Evolutionary conservation across 2,888 invertebrate genomes (phyloP), one percentile per base, ranked within the genome.

Genomic region (Disparrhopalites patrizii): DNA sequence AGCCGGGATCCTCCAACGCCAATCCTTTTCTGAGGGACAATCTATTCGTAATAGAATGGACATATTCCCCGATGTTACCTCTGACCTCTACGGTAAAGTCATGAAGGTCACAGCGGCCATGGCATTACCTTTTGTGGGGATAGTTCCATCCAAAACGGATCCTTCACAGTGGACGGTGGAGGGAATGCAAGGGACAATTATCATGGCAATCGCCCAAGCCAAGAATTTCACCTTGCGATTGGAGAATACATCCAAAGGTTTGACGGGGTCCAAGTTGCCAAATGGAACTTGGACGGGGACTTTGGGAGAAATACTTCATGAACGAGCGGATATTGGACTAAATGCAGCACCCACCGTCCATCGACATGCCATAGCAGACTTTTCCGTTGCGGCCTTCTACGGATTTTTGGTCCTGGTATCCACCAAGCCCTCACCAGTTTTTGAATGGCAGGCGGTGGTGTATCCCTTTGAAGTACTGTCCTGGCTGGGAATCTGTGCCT

Each of bases 251-350:
- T 70, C 73, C 1, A 67, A 67, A 27, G 73, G 73, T 8, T 54
- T 66, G 3, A 73, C 74, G 18, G 74, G 74, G 8, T 62, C 66
- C 15, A 67, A 63, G 50, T 27, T 67, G 7, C 27, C 65, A 1
- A 73, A 72, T 40, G 73, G 72, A 4, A 68, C 65, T 3, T 75
- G 74, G 74, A 73, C 64, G n/a, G 74, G 74, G 13, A 71, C 70
- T 2, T 71, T 75, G 58, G 74, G 71, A 30, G 72, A 75, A 57
- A 56, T 75, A 31, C 38, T 71, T 10, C 65, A 67, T 28, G 70
- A 65, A 13, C 52, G 66, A 56, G 69, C 71, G 2, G 72, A 75
- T 52, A 67, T 75, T 31, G 74, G 74, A 13, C 50, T 75, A 1
- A 72, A 70, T 20, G 72, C 72, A 2, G 72, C 72, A 0, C 69